Evolutionary conservation across 2,113 vertebrate species (phyloP).

Genomic region (Gavialis gangeticus): DNA sequence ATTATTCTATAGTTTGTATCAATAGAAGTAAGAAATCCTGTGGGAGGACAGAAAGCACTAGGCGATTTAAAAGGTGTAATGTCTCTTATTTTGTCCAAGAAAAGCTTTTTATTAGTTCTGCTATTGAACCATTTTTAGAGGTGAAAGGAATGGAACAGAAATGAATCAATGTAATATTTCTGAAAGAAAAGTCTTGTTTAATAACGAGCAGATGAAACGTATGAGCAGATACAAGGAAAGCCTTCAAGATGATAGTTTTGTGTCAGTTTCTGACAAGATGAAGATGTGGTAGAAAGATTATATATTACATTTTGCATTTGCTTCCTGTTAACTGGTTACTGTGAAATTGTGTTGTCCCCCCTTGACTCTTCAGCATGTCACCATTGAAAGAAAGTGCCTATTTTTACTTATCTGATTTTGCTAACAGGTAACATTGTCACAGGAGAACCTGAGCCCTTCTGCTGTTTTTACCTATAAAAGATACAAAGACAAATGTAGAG

Average conservation of each 20-base stretch:
- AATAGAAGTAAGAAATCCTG: conserved; percentile 11
- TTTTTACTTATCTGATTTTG: not conserved
- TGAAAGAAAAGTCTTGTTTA: conserved; percentile 50
- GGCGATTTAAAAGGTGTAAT: conserved; percentile 23
- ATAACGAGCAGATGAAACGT: conserved; percentile 16
- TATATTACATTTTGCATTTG: not conserved
- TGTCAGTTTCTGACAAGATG: conserved; percentile 38
- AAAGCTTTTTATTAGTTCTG: conserved; percentile 58
- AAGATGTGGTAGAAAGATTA: not conserved
- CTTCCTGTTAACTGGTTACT: conserved; percentile 6
- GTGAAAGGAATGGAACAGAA: conserved; percentile 40
- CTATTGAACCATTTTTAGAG: conserved; percentile 42
- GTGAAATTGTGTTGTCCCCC: not conserved
- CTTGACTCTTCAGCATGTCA: not conserved
- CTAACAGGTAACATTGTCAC: not conserved
- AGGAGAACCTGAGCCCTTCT: not conserved
- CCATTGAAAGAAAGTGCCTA: not conserved
- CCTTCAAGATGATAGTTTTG: not conserved
- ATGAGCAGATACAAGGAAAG: conserved; percentile 11
- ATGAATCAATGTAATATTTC: conserved; percentile 39
- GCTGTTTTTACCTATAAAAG: not conserved
- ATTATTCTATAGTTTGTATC: conserved; percentile 16
- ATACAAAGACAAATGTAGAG: not conserved
- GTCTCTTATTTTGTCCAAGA: conserved; percentile 36
- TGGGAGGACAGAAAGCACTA: conserved; percentile 16